Conservation (phyloP, 2,888 invertebrate genomes). For the Xanthia icteritia region DNA sequence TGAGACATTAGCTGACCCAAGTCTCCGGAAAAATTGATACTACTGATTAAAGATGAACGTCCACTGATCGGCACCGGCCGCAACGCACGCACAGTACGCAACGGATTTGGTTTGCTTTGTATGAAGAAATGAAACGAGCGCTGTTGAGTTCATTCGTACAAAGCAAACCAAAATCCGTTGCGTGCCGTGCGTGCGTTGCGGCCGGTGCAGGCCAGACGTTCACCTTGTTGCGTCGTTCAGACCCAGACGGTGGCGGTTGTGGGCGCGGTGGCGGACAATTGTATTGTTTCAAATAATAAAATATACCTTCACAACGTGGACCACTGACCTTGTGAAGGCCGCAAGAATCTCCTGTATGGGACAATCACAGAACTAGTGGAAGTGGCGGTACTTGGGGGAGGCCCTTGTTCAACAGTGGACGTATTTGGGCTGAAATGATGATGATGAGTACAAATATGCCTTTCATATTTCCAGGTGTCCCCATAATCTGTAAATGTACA, state of each 20-base stretch:
- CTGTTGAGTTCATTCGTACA: too few relatives aligned
- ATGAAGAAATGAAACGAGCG: too few relatives aligned
- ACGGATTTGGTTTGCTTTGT: too few relatives aligned
- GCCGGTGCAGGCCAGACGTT: too few relatives aligned
- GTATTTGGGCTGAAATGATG: background rate
- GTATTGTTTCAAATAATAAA: background rate
- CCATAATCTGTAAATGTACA: background rate
- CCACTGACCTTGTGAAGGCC: too few relatives aligned
- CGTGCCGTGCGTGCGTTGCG: too few relatives aligned
- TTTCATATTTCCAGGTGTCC: constrained; percentile 5
- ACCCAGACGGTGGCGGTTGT: background rate
- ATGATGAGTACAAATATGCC: background rate
- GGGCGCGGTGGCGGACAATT: background rate
- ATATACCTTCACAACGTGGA: background rate
- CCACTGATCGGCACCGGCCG: too few relatives aligned
- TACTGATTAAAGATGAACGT: too few relatives aligned
- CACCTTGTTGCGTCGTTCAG: background rate
- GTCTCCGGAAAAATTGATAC: background rate
- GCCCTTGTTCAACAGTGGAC: background rate
- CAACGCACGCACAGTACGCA: too few relatives aligned
- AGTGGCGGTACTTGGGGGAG: too few relatives aligned
- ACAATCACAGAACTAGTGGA: background rate
- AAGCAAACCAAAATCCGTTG: too few relatives aligned
- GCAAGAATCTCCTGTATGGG: background rate
- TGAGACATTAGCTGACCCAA: background rate